Evolutionary conservation across 2,888 invertebrate species (phyloP), one percentile per base, ranked within the genome.

Genomic region (Blastobasis adustella): DNA sequence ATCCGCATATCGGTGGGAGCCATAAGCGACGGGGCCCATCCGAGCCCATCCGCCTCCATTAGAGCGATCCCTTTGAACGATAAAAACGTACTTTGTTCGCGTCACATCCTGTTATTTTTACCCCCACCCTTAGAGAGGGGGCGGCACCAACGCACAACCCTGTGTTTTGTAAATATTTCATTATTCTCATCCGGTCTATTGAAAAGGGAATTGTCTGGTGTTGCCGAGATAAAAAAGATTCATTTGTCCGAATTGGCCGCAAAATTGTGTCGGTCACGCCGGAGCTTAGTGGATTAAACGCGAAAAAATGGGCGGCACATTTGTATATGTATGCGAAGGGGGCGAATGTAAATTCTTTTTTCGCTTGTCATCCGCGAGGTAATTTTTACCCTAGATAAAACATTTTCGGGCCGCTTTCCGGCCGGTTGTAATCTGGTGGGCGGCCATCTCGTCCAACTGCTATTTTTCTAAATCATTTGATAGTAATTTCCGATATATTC

Each of bases 11-110:
- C 47, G 38, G 50, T 49, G 42, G 51, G 63, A 65, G 59, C 65
- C 59, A 63, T 63, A 58, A 61, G 64, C 64, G 69, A 66, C 63
- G 66, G 62, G 67, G 66, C 66, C 62, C 60, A 56, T 58, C 69
- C 64, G 64, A 71, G 70, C 70, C 71, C n/a, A n/a, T n/a, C 73
- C 64, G 71, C 72, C 58, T 71, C 75, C 77, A 81, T 82, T 81
- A 81, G 70, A 65, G 65, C 67, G 82, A 81, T 80, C 80, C 80
- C 70, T 76, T 73, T 70, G 64, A 69, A 61, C 76, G 79, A 83
- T 84, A 82, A 82, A 80, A 82, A 79, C 73, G 75, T 76, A 79
- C 76, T 82, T 83, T 82, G 80, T 82, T 75, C 67, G 69, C 80
- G 77, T 82, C 82, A 82, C 82, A 79, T 81, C 62, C 71, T 70